Evolutionary conservation across 2,113 vertebrate species (phyloP).

Genomic region (Caracal caracal): DNA sequence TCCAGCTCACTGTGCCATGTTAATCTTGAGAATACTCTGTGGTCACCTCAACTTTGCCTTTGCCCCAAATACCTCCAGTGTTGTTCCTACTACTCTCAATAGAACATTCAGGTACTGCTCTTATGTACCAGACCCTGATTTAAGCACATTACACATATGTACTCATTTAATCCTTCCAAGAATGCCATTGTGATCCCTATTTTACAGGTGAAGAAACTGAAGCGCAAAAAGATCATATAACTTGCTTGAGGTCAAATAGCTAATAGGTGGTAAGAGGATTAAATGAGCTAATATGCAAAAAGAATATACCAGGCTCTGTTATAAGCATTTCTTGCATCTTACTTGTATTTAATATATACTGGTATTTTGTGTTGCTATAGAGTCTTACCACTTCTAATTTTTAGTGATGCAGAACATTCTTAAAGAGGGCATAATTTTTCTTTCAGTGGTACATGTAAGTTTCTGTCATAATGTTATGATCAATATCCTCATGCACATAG

Average conservation of each 20-base stretch:
- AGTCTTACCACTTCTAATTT: background rate
- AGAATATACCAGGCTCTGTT: background rate
- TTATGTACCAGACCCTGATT: background rate
- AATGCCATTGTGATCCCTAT: background rate
- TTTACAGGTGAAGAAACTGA: slow-evolving; percentile 3
- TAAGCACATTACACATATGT: background rate
- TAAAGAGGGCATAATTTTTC: background rate
- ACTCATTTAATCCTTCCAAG: background rate
- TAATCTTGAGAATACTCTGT: background rate
- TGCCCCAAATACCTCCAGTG: background rate
- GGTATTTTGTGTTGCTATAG: background rate
- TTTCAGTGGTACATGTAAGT: background rate
- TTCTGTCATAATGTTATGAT: background rate
- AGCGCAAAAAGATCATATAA: background rate
- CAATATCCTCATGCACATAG: background rate
- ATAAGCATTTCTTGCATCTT: background rate
- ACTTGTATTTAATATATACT: background rate
- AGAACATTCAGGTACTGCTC: background rate
- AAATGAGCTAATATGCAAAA: slow-evolving; percentile 5
- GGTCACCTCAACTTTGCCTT: background rate
- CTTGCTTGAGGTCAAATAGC: background rate
- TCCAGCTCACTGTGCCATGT: background rate
- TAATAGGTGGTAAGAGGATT: background rate
- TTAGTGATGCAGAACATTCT: background rate
- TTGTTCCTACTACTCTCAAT: background rate